phyloP scores from a whole-genome alignment of 2,797 vertebrate species.

The Hippoglossus hippoglossus region DNA sequence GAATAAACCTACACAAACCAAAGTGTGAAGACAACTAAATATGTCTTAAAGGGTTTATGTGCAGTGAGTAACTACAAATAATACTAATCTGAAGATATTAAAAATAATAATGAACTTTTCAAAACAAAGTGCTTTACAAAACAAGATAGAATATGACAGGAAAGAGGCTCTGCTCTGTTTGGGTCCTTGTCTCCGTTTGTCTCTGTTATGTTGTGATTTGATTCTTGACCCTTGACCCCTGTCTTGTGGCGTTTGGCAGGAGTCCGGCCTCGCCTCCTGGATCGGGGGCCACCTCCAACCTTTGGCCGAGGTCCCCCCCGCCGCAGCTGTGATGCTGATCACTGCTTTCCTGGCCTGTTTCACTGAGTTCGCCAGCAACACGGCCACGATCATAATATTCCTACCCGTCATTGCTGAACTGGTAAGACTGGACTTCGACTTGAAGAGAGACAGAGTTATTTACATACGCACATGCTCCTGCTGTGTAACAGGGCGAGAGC shows the following conservation, averaged over 20 bases:
- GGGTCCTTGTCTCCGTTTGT: constrained; percentile 26
- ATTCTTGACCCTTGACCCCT: constrained; percentile 35
- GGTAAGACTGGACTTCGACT: constrained; percentile 78
- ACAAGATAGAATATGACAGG: too few relatives aligned
- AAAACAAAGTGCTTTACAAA: too few relatives aligned
- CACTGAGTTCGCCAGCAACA: constrained; percentile 98
- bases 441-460: not conserved
- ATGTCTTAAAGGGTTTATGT: too few relatives aligned
- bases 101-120: too few relatives aligned
- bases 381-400: constrained; percentile 96
- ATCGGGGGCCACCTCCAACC: constrained; percentile 92
- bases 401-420: constrained; percentile 93
- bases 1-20: too few relatives aligned
- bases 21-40: too few relatives aligned
- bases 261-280: constrained; percentile 93
- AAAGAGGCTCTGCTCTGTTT: constrained; percentile 23
- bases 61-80: too few relatives aligned
- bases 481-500: not conserved
- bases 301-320: constrained; percentile 87
- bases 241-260: constrained; percentile 80
- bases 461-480: not conserved
- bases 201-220: constrained; percentile 58
- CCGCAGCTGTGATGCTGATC: constrained; percentile 90
- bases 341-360: constrained; percentile 91
- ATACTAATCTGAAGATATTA: too few relatives aligned